phyloP scores from a whole-genome alignment of 2,888 invertebrate genomes.

The Melinaea menophilus region DNA sequence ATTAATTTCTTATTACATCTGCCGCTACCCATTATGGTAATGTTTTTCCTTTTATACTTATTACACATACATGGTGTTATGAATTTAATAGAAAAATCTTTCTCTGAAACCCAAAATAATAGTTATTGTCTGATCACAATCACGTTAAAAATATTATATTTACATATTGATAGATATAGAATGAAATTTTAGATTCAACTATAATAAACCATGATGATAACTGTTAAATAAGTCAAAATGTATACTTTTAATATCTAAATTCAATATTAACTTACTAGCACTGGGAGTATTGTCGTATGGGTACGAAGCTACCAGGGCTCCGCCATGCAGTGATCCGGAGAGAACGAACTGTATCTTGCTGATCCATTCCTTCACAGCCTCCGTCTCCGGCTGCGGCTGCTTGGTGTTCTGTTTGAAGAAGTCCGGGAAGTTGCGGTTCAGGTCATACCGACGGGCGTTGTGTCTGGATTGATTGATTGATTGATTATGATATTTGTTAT shows the following conservation, averaged over 20 bases:
- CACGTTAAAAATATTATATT: too few species aligned
- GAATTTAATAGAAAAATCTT: too few species aligned
- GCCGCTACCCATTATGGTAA: too few species aligned
- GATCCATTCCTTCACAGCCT: conserved; percentile 96
- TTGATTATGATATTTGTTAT: not conserved
- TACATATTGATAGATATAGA: too few species aligned
- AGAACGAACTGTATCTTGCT: conserved; percentile 95
- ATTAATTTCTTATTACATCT: too few species aligned
- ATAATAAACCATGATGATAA: too few species aligned
- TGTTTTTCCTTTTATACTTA: too few species aligned
- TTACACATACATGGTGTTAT: too few species aligned
- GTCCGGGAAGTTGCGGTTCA: conserved; percentile 98
- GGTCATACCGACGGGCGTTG: conserved; percentile 91
- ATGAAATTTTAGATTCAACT: too few species aligned
- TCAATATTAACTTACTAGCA: conserved; percentile 82
- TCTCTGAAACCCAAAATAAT: too few species aligned
- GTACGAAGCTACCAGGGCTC: conserved; percentile 96
- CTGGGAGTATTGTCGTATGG: conserved; percentile 97
- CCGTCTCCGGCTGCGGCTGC: conserved; percentile 95
- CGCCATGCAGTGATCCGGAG: conserved; percentile 96
- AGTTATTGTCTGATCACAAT: too few species aligned
- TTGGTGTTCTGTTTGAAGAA: conserved; percentile 93
- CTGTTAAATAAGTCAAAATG: too few species aligned
- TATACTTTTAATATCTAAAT: not conserved
- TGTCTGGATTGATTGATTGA: conserved; percentile 75